Evolutionary conservation across 2,797 vertebrate genomes (phyloP), one percentile per base, ranked within the genome.

Genomic region (Spinus olivaceus): DNA sequence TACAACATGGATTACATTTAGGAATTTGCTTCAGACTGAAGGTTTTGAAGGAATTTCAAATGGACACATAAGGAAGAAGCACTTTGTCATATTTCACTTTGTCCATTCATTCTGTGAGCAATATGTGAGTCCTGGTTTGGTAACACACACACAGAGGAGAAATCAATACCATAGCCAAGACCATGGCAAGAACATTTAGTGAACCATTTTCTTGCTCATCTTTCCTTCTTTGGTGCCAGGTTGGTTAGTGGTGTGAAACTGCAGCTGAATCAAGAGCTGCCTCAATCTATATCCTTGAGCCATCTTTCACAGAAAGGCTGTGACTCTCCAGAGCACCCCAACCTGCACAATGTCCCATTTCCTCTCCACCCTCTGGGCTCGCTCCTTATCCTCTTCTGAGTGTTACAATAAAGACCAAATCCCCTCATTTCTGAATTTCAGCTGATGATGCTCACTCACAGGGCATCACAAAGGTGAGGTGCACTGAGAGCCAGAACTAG

Each of bases 1-100:
- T 14, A 14, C 0, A 35, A 12, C 0, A 0, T 33, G 50, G 42
- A 27, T 2, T 9, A 16, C 12, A 17, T 47, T 81, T 42, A 93
- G n/a, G 74, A 78, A 41, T 17, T 32, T 46, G 44, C 39, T 71
- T 27, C 41, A 56, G 51, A 69, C 4, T 12, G 28, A 1, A 3
- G 3, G 16, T 56, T 94, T 72, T 7, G 42, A 71, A 41, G 56
- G 70, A 42, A 63, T 80, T 90, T 81, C 64, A 72, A 56, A 83
- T 12, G 64, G 66, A 61, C 1, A 7, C 9, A 42, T 56, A 33
- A 57, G n/a, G 37, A 63, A 42, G n/a, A 23, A 33, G 61, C 8
- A 8, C 19, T 10, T 33, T 33, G 47, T 46, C 16, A 2, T 12
- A 21, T 35, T 95, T 83, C 49, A 12, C 47, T 17, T 37, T 28